Evolutionary conservation across 2,113 vertebrate species (phyloP).

Genomic region (Empidonax alnorum): DNA sequence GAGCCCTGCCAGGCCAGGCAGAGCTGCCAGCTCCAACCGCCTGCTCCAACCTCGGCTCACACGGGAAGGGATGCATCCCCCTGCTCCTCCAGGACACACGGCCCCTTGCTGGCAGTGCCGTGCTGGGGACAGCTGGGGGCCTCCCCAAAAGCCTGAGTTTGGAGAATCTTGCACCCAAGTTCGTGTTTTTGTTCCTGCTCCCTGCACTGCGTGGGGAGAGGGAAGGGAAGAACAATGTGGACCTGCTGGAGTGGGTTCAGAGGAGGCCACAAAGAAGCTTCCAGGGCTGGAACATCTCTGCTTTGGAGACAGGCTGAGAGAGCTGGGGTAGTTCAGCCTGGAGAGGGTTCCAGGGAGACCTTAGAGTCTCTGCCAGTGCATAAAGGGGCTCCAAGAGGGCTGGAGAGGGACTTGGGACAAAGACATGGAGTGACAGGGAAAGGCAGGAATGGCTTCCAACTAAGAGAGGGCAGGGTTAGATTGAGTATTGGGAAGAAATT

Average conservation of each 20-base stretch:
- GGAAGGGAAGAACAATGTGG: background rate
- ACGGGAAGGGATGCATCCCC: background rate
- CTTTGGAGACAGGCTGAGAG: background rate
- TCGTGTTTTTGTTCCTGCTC: background rate
- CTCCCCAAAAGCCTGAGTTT: background rate
- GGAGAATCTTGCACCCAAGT: background rate
- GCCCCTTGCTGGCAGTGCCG: accelerated
- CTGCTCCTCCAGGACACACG: accelerated
- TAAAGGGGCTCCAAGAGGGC: background rate
- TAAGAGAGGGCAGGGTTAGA: background rate
- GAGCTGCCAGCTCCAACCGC: background rate
- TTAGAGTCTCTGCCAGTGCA: background rate
- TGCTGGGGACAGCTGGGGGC: accelerated
- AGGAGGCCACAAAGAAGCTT: background rate
- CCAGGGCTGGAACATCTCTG: background rate
- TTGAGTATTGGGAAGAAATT: background rate
- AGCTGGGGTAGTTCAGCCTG: background rate
- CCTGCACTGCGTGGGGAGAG: background rate
- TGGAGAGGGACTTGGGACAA: background rate
- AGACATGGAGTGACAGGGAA: background rate
- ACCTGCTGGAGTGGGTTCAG: background rate
- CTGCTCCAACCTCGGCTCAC: background rate
- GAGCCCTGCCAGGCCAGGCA: slow-evolving; percentile 1
- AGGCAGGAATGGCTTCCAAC: background rate
- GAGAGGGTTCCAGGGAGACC: background rate